phyloP scores from a whole-genome alignment of 2,113 vertebrate species.

The Chitala chitala region DNA sequence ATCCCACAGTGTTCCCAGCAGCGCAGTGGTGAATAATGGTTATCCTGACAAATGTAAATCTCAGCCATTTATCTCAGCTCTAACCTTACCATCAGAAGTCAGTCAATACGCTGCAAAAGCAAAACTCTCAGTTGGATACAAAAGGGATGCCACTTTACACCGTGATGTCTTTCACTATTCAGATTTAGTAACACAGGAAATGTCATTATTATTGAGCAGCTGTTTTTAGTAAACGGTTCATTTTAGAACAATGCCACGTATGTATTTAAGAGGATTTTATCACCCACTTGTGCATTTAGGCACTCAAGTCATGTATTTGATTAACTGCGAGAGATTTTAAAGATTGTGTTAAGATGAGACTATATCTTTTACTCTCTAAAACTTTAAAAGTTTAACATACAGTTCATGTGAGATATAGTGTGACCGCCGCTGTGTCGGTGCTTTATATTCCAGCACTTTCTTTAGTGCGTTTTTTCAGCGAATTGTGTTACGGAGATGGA shows the following conservation, averaged over 20 bases:
- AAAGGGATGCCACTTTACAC: too few relatives aligned
- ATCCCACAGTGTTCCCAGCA: neutral
- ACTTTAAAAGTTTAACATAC: too few relatives aligned
- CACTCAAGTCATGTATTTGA: neutral
- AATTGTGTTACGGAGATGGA: neutral
- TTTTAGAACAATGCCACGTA: neutral
- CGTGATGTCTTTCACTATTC: too few relatives aligned
- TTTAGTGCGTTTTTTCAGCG: neutral
- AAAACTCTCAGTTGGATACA: neutral
- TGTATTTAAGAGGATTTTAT: neutral
- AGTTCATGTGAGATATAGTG: too few relatives aligned
- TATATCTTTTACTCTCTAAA: too few relatives aligned
- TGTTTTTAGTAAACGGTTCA: conserved; percentile 1
- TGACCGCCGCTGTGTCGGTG: too few relatives aligned
- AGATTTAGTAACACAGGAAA: too few relatives aligned
- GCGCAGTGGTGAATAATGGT: neutral
- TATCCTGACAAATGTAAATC: neutral
- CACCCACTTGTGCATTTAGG: neutral
- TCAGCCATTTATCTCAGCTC: neutral
- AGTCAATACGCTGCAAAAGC: neutral
- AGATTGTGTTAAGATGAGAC: neutral
- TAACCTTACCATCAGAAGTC: neutral
- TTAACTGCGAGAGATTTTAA: too few relatives aligned
- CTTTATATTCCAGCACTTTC: neutral
- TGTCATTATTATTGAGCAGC: neutral